phyloP scores from a whole-genome alignment of 2,888 invertebrate genomes.

The Bhutanitis thaidina region DNA sequence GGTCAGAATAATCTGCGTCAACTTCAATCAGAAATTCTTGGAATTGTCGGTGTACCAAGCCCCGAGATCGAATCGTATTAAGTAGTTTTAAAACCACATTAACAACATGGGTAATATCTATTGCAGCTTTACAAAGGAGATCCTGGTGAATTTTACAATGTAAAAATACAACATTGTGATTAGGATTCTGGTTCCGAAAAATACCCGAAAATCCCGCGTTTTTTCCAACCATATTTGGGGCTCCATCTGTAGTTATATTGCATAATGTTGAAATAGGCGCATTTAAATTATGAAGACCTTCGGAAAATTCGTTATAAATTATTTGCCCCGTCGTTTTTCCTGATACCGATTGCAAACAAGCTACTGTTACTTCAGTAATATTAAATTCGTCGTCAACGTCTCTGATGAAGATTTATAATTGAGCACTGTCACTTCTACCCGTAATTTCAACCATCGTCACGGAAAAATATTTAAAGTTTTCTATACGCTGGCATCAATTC shows the following conservation, averaged over 20 bases:
- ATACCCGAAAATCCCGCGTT: constrained; percentile 22
- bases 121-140: constrained; percentile 22
- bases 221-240: constrained; percentile 25
- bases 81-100: constrained; percentile 23
- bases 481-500: constrained; percentile 21
- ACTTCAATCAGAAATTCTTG: constrained; percentile 24
- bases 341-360: constrained; percentile 21
- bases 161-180: constrained; percentile 17
- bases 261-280: constrained; percentile 22
- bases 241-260: constrained; percentile 23
- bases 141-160: constrained; percentile 25
- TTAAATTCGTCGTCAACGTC: constrained; percentile 24
- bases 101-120: constrained; percentile 20
- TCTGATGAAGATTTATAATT: constrained; percentile 25
- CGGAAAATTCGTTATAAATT: constrained; percentile 23
- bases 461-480: constrained; percentile 25
- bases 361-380: constrained; percentile 25
- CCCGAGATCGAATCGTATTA: constrained; percentile 23
- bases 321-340: constrained; percentile 23
- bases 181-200: constrained; percentile 20
- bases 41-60: constrained; percentile 23
- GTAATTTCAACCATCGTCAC: constrained; percentile 31
- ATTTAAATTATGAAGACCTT: constrained; percentile 19
- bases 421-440: constrained; percentile 24
- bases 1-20: constrained; percentile 23